A percentile compares a stretch with the other conserved stretches of the same genome.
Evolutionary conservation across 2,888 invertebrate genomes (phyloP).

Genomic region (Leuctra nigra): DNA sequence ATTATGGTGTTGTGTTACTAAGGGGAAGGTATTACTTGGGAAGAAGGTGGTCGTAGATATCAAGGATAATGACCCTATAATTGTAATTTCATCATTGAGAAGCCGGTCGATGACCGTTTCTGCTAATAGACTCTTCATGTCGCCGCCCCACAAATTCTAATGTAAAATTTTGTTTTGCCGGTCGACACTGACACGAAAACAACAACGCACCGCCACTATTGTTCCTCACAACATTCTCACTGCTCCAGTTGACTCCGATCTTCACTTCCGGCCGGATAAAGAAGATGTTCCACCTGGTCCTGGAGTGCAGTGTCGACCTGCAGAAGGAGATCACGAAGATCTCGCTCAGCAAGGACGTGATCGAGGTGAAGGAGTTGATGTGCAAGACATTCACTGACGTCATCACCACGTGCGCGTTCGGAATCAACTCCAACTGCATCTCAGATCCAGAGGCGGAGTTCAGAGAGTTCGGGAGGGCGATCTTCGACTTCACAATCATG

Average conservation of each 20-base stretch:
- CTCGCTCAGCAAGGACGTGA: not conserved
- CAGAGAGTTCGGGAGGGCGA: constrained; percentile 13
- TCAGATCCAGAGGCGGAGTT: constrained; percentile 18
- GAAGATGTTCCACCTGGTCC: constrained; percentile 31
- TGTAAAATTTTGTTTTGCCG: too few species aligned
- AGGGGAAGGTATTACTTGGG: too few species aligned
- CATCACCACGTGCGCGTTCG: constrained; percentile 20
- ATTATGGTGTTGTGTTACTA: too few species aligned
- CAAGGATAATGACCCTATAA: too few species aligned
- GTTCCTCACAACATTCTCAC: too few species aligned
- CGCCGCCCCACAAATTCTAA: too few species aligned
- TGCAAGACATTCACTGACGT: constrained; percentile 20
- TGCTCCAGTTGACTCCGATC: constrained; percentile 28
- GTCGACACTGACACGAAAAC: too few species aligned
- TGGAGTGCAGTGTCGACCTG: constrained; percentile 24
- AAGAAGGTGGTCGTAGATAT: too few species aligned
- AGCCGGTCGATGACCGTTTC: too few species aligned
- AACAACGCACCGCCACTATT: too few species aligned
- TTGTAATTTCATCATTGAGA: too few species aligned
- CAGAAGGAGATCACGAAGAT: constrained; percentile 4
- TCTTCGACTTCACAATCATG: not conserved
- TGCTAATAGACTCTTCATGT: too few species aligned
- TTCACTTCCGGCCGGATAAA: constrained; percentile 37
- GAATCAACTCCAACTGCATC: constrained; percentile 19
- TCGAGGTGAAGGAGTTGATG: constrained; percentile 21